These are phyloP conservation scores for Okamejei kenojei DNA, from an alignment of 2,797 vertebrate species.

Conservation along the genomic window DNA sequence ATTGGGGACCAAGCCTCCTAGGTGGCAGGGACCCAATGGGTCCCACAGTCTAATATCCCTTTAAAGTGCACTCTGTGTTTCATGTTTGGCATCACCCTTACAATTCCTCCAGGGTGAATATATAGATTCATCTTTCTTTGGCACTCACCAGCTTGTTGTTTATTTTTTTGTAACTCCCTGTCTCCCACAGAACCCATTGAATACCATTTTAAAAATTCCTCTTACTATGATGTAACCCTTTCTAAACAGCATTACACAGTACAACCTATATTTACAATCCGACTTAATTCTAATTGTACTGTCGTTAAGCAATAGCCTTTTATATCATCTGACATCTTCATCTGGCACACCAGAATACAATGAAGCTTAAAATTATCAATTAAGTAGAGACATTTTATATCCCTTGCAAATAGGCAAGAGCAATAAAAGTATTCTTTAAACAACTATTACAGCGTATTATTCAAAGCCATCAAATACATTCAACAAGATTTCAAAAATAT, in stretches of 20 bases:
- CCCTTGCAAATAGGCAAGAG: background rate
- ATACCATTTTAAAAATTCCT: background rate
- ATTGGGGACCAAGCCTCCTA: too few relatives aligned
- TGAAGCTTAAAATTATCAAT: background rate
- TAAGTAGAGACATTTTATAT: background rate
- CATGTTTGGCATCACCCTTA: background rate
- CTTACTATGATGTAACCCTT: background rate
- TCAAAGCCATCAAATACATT: background rate
- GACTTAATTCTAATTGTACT: background rate
- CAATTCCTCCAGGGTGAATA: background rate
- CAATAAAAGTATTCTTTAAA: slow-evolving; percentile 22
- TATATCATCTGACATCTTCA: background rate
- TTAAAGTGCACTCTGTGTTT: background rate
- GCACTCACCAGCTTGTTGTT: background rate
- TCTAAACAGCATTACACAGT: background rate
- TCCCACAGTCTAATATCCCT: too few relatives aligned
- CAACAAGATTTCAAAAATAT: slow-evolving; percentile 23
- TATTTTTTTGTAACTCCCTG: background rate
- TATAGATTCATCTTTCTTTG: background rate
- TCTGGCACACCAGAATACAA: background rate
- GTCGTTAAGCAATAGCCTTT: background rate
- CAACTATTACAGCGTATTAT: background rate
- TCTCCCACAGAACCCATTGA: background rate
- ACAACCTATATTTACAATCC: background rate
- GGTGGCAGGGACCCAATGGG: too few relatives aligned